Base-by-base conservation (phyloP, 92 coral and sea anemone genomes). In the Galaxea fascicularis region DNA sequence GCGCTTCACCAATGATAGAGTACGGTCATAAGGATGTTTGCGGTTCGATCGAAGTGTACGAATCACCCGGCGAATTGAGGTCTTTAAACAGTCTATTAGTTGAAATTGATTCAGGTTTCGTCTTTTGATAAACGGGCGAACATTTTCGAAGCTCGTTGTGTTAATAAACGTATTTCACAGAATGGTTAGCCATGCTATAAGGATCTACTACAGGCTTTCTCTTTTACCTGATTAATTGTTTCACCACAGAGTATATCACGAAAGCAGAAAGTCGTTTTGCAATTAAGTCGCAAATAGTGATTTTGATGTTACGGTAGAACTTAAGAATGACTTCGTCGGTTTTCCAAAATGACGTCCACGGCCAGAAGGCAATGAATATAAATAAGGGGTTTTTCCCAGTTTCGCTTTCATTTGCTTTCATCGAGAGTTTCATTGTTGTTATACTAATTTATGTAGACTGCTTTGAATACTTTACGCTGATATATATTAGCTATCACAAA, bases 181-280 rank as follows among this genome's bases (percentile, higher is more conserved):
- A 70, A 70, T 20, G 74, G 74, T 21, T 21, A 35, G 28, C 74
- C 74, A 44, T 53, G 54, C 74, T 44, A 69, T 46, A 69, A 69
- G 35, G 35, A 17, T 69, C 35, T 24, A 49, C 53, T 20, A 20
- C n/a, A n/a, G n/a, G n/a, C n/a, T n/a, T n/a, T n/a, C n/a, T n/a
- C n/a, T n/a, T n/a, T n/a, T n/a, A n/a, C n/a, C n/a, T n/a, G n/a
- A n/a, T n/a, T n/a, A n/a, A 35, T 29, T 67, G 52, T 67, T 67
- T 67, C 51, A 16, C 18, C 22, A 14, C 72, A n/a, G n/a, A 26
- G 72, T 65, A 4, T 20, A 31, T 70, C 74, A 70, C 74, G 74
- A 69, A 69, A 69, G 28, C 54, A 41, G 53, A 69, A 41, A 69
- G 74, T n/a, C 54, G 53, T 69, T 35, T 6, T 2, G 41, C 54